A percentile compares a stretch with the other conserved stretches of the same genome.
Conservation (phyloP, 2,888 invertebrate genomes). For the Emesis castigata region DNA sequence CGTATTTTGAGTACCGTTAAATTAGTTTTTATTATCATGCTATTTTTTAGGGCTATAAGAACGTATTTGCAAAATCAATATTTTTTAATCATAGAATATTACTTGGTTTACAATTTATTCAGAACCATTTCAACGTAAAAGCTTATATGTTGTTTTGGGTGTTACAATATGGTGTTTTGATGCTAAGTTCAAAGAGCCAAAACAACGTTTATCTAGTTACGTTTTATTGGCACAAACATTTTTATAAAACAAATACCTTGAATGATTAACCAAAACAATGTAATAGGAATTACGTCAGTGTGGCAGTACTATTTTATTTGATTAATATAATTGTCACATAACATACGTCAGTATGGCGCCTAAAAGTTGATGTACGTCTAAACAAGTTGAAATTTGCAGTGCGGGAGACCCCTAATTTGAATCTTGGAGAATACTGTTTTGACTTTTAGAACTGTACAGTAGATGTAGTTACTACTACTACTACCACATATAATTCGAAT, state of each 20-base stretch:
- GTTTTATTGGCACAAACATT: conserved; percentile 37
- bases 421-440: too few relatives aligned
- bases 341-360: too few relatives aligned
- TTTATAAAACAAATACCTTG: conserved; percentile 28
- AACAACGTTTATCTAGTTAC: conserved; percentile 38
- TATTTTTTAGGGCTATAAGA: conserved; percentile 34
- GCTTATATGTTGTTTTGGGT: conserved; percentile 38
- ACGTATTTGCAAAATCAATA: conserved; percentile 42
- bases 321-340: too few relatives aligned
- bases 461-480: too few relatives aligned
- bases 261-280: not conserved
- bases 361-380: too few relatives aligned
- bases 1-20: conserved; percentile 41
- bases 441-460: too few relatives aligned
- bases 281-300: too few relatives aligned
- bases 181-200: conserved; percentile 34
- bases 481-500: too few relatives aligned
- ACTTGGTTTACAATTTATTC: conserved; percentile 23
- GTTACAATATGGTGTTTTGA: conserved; percentile 39
- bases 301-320: too few relatives aligned
- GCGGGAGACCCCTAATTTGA: too few relatives aligned
- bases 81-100: conserved; percentile 35
- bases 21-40: conserved; percentile 27
- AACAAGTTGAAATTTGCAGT: too few relatives aligned
- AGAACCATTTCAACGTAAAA: conserved; percentile 39